Evolutionary conservation across 2,797 vertebrate genomes (phyloP).

Genomic region (Hypotaenidia okinawae): DNA sequence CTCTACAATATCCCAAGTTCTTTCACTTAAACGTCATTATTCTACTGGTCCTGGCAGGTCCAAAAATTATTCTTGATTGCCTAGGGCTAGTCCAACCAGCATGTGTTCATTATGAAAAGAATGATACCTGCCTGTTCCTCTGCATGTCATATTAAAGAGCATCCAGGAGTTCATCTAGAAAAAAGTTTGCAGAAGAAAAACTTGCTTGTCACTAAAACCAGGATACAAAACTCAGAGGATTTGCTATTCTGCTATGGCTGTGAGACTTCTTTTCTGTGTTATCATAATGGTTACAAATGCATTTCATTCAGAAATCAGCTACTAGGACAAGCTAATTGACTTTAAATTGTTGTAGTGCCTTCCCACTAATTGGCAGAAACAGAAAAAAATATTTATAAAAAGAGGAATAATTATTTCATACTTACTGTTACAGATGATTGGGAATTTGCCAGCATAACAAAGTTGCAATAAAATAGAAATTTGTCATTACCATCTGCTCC

Average conservation of each 20-base stretch:
- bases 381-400: constrained; percentile 11
- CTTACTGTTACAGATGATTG: background rate
- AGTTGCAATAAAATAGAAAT: background rate
- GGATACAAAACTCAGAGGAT: background rate
- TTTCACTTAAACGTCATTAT: background rate
- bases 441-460: constrained; percentile 5
- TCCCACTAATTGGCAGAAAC: background rate
- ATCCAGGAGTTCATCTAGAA: background rate
- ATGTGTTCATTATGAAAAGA: background rate
- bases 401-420: constrained; percentile 9
- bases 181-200: background rate
- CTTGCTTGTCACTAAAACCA: background rate
- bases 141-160: background rate
- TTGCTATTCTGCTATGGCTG: background rate
- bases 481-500: constrained; percentile 16
- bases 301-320: background rate
- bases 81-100: background rate
- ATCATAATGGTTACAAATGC: background rate
- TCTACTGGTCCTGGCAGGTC: background rate
- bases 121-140: background rate
- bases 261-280: background rate
- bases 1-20: background rate
- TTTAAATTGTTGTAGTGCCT: background rate
- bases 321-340: background rate
- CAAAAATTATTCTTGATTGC: background rate